phyloP scores from a whole-genome alignment of 2,888 invertebrate species.

The Diogma glabrata region DNA sequence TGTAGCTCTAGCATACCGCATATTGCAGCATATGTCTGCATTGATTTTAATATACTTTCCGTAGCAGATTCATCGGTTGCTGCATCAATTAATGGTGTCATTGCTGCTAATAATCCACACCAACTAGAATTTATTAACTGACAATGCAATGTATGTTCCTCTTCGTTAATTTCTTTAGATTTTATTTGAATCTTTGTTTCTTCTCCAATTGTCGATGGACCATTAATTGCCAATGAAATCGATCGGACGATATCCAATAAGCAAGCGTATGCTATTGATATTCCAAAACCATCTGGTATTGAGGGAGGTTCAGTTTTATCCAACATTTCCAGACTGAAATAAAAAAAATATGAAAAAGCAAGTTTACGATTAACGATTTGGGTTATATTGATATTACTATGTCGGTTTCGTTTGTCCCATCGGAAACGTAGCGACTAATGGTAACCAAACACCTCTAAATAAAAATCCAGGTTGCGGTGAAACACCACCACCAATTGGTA shows the following conservation, averaged over 20 bases:
- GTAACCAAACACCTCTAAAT: constrained; percentile 86
- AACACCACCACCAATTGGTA: constrained; percentile 52
- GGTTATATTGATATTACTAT: constrained; percentile 57
- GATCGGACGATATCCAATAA: constrained; percentile 85
- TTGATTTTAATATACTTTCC: constrained; percentile 82
- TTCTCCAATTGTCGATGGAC: constrained; percentile 39
- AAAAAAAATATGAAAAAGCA: constrained; percentile 8
- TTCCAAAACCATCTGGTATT: constrained; percentile 95
- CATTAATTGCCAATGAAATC: constrained; percentile 59
- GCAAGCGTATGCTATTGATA: constrained; percentile 90
- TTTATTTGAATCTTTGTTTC: constrained; percentile 39
- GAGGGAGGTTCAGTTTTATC: constrained; percentile 89
- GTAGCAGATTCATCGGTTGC: constrained; percentile 88
- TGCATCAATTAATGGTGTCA: constrained; percentile 86
- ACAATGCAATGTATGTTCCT: constrained; percentile 40
- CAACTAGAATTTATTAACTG: constrained; percentile 88
- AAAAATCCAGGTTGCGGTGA: constrained; percentile 86
- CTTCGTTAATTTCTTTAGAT: constrained; percentile 33
- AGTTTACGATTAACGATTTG: constrained; percentile 12
- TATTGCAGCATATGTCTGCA: constrained; percentile 80
- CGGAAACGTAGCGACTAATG: constrained; percentile 73
- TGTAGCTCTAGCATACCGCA: constrained; percentile 72
- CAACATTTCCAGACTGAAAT: constrained; percentile 78
- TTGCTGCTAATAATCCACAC: constrained; percentile 85
- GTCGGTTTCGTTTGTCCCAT: constrained; percentile 77